Evolutionary conservation across 2,888 invertebrate genomes (phyloP).

Genomic region (Trissolcus japonicus): DNA sequence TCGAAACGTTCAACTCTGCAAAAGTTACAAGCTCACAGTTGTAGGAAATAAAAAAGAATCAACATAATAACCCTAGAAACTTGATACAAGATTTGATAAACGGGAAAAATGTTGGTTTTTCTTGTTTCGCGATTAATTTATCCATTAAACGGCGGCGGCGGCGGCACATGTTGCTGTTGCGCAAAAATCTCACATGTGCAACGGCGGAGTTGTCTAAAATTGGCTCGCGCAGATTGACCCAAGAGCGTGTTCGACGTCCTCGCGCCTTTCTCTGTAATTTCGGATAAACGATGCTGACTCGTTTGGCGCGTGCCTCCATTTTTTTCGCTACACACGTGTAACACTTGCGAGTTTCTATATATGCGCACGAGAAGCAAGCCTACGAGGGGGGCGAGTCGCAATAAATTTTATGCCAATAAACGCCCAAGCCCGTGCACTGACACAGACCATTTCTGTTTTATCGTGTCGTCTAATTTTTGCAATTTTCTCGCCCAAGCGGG

Average conservation of each 20-base stretch:
- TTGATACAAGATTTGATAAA: neutral
- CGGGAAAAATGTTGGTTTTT: neutral
- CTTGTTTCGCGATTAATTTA: neutral
- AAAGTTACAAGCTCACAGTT: conserved; percentile 11
- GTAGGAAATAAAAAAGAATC: too few species aligned
- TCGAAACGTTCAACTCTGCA: conserved; percentile 36
- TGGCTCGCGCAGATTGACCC: conserved; percentile 40
- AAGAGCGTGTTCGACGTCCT: conserved; percentile 19
- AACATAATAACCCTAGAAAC: neutral
- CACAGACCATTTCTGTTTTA: conserved; percentile 31
- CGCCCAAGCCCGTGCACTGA: conserved; percentile 27
- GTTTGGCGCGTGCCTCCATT: conserved; percentile 54
- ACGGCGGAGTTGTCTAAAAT: conserved; percentile 20
- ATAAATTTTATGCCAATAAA: conserved; percentile 51
- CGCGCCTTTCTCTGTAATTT: conserved; percentile 45
- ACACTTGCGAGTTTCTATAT: conserved; percentile 29
- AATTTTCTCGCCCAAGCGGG: neutral
- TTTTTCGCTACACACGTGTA: conserved; percentile 48
- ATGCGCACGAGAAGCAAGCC: conserved; percentile 21
- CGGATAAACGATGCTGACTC: conserved; percentile 47
- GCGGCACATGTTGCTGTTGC: conserved; percentile 16
- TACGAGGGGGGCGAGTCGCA: conserved; percentile 8
- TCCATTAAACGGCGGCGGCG: conserved; percentile 8
- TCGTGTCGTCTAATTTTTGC: conserved; percentile 19
- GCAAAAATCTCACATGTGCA: neutral